Evolutionary conservation across 2,888 invertebrate species (phyloP).

Genomic region (Tolmerus cingulatus): DNA sequence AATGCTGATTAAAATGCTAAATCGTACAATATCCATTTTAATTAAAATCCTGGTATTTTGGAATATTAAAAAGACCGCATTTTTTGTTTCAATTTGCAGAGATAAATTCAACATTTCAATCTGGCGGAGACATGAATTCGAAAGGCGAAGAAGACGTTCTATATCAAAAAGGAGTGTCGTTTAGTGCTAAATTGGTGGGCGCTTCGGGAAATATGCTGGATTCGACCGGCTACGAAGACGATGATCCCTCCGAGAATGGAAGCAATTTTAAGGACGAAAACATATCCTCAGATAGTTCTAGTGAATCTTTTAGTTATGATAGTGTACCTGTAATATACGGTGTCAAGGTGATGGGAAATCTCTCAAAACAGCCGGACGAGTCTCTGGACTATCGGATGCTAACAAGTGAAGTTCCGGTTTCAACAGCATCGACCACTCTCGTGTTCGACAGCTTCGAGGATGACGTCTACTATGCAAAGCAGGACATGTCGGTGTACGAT

Average conservation of each 20-base stretch:
- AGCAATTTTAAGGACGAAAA: constrained; percentile 61
- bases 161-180: constrained; percentile 80
- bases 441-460: constrained; percentile 50
- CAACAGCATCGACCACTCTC: constrained; percentile 44
- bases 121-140: constrained; percentile 65
- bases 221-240: background rate
- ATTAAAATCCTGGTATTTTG: too few relatives aligned
- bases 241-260: background rate
- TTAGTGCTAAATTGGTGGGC: constrained; percentile 75
- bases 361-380: background rate
- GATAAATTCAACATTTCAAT: constrained; percentile 74
- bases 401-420: constrained; percentile 48
- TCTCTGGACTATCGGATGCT: background rate
- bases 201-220: constrained; percentile 47
- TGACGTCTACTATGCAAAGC: constrained; percentile 58
- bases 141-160: constrained; percentile 74
- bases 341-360: background rate
- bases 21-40: too few relatives aligned
- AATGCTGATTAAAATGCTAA: too few relatives aligned
- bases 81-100: constrained; percentile 65
- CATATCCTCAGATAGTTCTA: constrained; percentile 60
- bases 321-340: constrained; percentile 30
- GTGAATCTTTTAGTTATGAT: constrained; percentile 30
- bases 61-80: background rate
- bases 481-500: constrained; percentile 62